These are phyloP conservation scores for Baryphthengus martii DNA, from an alignment of 2,113 vertebrate genomes.

Conservation along the genomic window DNA sequence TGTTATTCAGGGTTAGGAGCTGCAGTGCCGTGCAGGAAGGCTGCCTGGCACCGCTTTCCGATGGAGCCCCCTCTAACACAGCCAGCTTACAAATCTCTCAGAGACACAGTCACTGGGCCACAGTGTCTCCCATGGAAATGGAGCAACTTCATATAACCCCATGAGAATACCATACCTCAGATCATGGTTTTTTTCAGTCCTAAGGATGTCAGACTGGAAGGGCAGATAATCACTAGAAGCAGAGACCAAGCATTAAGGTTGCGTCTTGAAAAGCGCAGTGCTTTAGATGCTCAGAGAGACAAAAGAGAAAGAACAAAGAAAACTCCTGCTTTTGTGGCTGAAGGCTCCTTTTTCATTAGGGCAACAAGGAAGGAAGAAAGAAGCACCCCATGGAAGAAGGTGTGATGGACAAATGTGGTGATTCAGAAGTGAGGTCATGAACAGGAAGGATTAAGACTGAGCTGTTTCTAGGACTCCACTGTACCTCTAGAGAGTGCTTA, in stretches of 20 bases:
- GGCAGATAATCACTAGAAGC: not conserved
- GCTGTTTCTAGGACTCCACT: not conserved
- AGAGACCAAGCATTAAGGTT: not conserved
- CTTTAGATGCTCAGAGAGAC: not conserved
- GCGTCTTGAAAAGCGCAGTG: not conserved
- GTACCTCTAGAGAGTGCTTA: slow-evolving; percentile 29
- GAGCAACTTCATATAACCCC: not conserved
- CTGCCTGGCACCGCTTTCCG: not conserved
- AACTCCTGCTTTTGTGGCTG: not conserved
- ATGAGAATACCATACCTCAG: not conserved
- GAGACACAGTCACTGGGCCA: not conserved
- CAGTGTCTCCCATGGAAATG: not conserved
- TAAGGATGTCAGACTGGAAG: not conserved
- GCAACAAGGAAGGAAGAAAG: slow-evolving; percentile 38
- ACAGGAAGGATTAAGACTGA: slow-evolving; percentile 39
- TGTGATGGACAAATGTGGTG: not conserved
- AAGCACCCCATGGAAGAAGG: not conserved
- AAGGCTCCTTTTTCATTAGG: slow-evolving; percentile 18
- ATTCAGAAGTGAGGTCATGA: slow-evolving; percentile 25
- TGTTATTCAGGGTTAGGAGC: not conserved
- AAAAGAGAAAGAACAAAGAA: slow-evolving; percentile 7
- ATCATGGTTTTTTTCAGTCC: not conserved
- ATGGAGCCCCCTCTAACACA: not conserved
- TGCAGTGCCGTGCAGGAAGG: not conserved
- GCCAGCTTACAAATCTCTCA: not conserved